Evolutionary conservation across 2,797 vertebrate genomes (phyloP).

Genomic region (Acipenser transmontanus): DNA sequence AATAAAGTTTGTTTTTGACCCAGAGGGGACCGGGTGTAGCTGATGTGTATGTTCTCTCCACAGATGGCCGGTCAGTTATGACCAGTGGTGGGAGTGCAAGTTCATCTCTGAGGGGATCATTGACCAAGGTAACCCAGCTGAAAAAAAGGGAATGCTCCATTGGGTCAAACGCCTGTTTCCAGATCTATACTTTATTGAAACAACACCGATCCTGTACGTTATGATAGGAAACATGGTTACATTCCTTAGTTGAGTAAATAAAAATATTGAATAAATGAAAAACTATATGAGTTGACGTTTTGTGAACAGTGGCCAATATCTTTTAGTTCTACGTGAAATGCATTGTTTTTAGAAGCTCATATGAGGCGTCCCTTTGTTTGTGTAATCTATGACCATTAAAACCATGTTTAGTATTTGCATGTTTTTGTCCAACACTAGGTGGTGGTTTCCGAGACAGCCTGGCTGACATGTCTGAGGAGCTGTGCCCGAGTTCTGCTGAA

Average conservation of each 20-base stretch:
- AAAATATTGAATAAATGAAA: no score
- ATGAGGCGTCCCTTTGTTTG: no score
- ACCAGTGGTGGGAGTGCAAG: constrained; percentile 99
- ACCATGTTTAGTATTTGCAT: no score
- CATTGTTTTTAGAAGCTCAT: no score
- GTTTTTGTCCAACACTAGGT: constrained; percentile 39
- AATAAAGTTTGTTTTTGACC: neutral
- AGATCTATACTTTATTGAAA: neutral
- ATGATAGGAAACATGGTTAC: no score
- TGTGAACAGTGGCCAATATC: no score
- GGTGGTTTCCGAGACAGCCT: constrained; percentile 95
- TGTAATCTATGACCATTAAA: no score
- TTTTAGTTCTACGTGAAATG: no score
- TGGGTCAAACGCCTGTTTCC: neutral
- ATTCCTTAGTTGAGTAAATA: no score
- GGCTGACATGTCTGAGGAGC: constrained; percentile 95
- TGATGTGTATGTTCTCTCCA: neutral
- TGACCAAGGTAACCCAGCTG: constrained; percentile 75
- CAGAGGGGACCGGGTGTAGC: neutral
- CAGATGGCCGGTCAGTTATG: constrained; percentile 92
- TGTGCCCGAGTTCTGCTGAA: constrained; percentile 91
- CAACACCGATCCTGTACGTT: no score
- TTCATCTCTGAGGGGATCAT: constrained; percentile 98
- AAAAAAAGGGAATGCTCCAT: neutral
- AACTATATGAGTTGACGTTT: no score